These are phyloP conservation scores for Trichonephila clavipes DNA, from an alignment of 1,140 invertebrate genomes.

Conservation along the genomic window DNA sequence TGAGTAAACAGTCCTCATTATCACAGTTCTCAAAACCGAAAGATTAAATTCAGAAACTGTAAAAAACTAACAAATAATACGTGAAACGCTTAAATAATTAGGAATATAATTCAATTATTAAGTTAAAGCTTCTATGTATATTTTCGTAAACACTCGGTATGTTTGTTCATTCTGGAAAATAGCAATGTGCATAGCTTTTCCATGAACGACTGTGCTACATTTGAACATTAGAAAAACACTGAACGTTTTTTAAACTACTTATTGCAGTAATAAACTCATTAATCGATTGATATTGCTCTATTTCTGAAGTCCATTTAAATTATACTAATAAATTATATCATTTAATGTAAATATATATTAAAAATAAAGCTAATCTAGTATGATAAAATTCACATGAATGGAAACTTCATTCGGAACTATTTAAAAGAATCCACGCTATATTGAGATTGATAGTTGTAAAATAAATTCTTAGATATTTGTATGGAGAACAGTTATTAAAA, in stretches of 20 bases:
- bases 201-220: neutral
- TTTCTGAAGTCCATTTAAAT: neutral
- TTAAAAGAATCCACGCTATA: too few species aligned
- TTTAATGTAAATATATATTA: neutral
- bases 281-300: neutral
- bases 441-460: too few species aligned
- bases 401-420: neutral
- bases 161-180: neutral
- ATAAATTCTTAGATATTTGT: too few species aligned
- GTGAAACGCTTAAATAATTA: neutral
- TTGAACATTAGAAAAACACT: neutral
- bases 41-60: neutral
- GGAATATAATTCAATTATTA: neutral
- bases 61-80: neutral
- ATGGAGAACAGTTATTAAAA: too few species aligned
- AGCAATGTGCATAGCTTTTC: neutral
- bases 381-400: neutral
- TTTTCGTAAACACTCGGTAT: neutral
- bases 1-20: constrained; percentile 53
- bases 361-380: neutral
- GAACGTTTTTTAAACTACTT: neutral
- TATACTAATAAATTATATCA: neutral
- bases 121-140: neutral
- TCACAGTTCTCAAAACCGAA: constrained; percentile 56
- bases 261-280: neutral